Base-by-base conservation (phyloP, 2,888 invertebrate species). In the Isotomurus palustris region DNA sequence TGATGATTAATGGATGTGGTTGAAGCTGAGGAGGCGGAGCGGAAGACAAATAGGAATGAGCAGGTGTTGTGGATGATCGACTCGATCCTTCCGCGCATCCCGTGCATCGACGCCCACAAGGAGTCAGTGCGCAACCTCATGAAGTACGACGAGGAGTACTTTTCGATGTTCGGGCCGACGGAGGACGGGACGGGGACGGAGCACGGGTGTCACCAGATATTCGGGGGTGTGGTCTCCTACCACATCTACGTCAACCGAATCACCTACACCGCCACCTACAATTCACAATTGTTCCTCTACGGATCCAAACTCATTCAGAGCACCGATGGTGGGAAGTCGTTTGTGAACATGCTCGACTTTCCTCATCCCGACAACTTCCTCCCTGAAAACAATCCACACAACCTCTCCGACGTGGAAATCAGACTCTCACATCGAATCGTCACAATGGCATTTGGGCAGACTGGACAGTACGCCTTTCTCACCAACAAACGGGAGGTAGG, bases 391-490 rank as follows among this genome's bases (percentile, higher is more conserved):
- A 28, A 12, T 5, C 1, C 2, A 22, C n/a, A 36, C 10, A 28
- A 49, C 12, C 21, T 17, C 27, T 14, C 27, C n/a, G 45, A 25
- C 8, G n/a, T 5, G 41, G 5, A 27, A 8, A 38, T 21, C n/a
- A 38, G 10, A 35, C 25, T 0, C 44, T 45, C n/a, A 10, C 67
- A 68, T 51, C 35, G 58, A 21, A 64, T 68, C 21, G 32, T 43
- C 10, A 50, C 59, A 8, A 63, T 68, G 61, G 64, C 66, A 8
- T 68, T 68, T 48, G 56, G 58, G 24, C 41, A 49, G 27, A 36
- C 28, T 3, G 62, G 62, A 1, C 60, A 66, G 29, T 66, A 59
- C 36, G 66, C 68, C 1, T 64, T 68, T 40, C 49, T 68, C 0
- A 68, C 66, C 0, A 63, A 62, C 22, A 55, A 54, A 19, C 41